Evolutionary conservation across 1,140 invertebrate species (phyloP), one percentile per base, ranked within the genome.

Genomic region (Paramacrobiotus metropolitanus): DNA sequence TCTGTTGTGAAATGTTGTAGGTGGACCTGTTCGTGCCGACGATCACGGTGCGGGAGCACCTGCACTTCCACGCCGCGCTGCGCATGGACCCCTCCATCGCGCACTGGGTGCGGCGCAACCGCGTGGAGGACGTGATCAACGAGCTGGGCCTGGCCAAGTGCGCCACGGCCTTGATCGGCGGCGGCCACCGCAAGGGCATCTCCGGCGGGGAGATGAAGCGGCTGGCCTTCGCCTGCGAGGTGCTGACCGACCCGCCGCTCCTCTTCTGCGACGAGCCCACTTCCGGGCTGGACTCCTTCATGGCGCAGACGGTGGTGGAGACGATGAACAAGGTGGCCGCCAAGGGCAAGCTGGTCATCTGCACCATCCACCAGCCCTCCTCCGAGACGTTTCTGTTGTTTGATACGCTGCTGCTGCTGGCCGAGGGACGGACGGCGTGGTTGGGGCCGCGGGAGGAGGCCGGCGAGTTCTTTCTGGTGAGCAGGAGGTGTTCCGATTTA

Each of bases 341-440:
- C 20, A 67, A 66, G 31, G 70, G 71, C 3, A 63, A 65, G 21
- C 70, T 70, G 0, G 68, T 74, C 31, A 29, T 74, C 1, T 71
- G 70, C 61, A 73, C 73, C 1, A 73, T 90, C 31, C 87, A 91
- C 73, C 87, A 91, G 68, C 87, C 87, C 0, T 83, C 85, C 3
- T 88, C 85, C 2, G 82, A 84, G 63, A 77, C 89, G 2, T 86
- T 87, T 66, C 80, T 83, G 66, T 74, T 72, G 63, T 73, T 73
- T 68, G 67, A 67, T 60, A 59, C 84, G 66, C 21, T 55, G 15
- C 15, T 55, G 21, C 48, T 55, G 4, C 24, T 67, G 63, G 68
- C 70, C 1, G 69, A 73, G 59, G 71, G 70, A 0, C 60, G 68
- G 59, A 67, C 70, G 29, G 70, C 67, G 2, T 73, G 66, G 61